These are phyloP conservation scores for Hemaris fuciformis DNA, from an alignment of 2,888 invertebrate genomes.

Conservation along the genomic window DNA sequence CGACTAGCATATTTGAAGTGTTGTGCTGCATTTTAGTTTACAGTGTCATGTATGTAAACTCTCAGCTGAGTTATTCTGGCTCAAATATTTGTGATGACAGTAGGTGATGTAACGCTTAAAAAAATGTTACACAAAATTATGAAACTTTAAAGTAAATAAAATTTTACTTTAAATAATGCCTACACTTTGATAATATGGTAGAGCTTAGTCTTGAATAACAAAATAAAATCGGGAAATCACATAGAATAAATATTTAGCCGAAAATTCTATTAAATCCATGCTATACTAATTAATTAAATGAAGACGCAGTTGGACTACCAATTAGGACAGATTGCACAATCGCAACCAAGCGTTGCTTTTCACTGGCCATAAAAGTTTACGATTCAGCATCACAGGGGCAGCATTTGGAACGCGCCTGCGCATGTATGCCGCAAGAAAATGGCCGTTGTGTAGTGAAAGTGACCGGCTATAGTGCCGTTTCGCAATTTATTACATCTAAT, in stretches of 20 bases:
- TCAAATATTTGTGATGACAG: no score
- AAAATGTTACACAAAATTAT: no score
- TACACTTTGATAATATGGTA: no score
- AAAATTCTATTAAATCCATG: background rate
- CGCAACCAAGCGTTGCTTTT: conserved; percentile 36
- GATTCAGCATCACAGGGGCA: conserved; percentile 46
- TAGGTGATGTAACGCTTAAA: no score
- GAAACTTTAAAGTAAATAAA: no score
- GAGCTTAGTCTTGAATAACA: no score
- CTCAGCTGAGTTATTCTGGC: no score
- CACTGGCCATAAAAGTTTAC: conserved; percentile 58
- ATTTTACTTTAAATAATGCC: no score
- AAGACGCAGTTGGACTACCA: conserved; percentile 15
- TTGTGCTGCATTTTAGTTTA: background rate
- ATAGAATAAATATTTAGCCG: background rate
- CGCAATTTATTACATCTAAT: conserved; percentile 61
- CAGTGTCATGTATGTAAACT: background rate
- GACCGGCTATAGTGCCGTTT: conserved; percentile 66
- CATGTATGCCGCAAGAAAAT: conserved; percentile 60
- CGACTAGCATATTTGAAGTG: conserved; percentile 34
- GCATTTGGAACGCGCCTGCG: conserved; percentile 38
- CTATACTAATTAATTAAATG: conserved; percentile 16
- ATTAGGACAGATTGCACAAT: conserved; percentile 45
- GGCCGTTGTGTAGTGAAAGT: conserved; percentile 75
- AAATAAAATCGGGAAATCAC: background rate